Base-by-base conservation (phyloP, 1,140 invertebrate genomes). In the Lucilia sericata region DNA sequence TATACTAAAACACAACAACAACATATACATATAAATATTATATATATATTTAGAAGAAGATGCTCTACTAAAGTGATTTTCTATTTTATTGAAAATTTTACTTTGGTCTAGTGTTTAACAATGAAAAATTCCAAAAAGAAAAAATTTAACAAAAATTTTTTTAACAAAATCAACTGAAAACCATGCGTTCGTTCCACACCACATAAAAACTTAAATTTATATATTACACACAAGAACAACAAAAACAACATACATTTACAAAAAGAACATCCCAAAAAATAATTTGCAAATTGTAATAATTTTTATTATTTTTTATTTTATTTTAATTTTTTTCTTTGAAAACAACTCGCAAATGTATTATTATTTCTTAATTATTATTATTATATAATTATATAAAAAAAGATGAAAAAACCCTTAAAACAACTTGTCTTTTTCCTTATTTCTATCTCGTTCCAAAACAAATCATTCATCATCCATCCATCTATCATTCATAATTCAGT, bases 311-410 rank as follows among this genome's bases (percentile, higher is more conserved):
- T 55, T 80, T 85, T 83, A 21, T 21, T 80, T 80, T 80, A 49
- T 51, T 81, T 78, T 85, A 83, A 82, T 84, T 84, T 14, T 55
- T 55, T 17, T 55, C 17, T 55, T 55, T 13, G 25, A 78, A 84
- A 84, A 25, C 74, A 74, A 74, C 82, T 83, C 82, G 75, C 84
- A 85, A 85, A 85, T 85, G 84, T 85, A 85, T 85, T 85, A 85
- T 85, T 85, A 83, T 85, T 76, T 83, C 75, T 83, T 83, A 83
- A 83, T 83, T 82, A 82, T 82, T 82, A 82, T 82, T 82, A 82
- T 82, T 82, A 82, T 82, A 74, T 83, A 83, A 83, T 83, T 83
- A 83, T 83, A 83, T 83, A 80, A 80, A 83, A 83, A 30, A 80
- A 83, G 55, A 21, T 70, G 65, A 51, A 83, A 83, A 83, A 75